Conservation (phyloP, 2,113 vertebrate genomes). For the Elephas maximus region DNA sequence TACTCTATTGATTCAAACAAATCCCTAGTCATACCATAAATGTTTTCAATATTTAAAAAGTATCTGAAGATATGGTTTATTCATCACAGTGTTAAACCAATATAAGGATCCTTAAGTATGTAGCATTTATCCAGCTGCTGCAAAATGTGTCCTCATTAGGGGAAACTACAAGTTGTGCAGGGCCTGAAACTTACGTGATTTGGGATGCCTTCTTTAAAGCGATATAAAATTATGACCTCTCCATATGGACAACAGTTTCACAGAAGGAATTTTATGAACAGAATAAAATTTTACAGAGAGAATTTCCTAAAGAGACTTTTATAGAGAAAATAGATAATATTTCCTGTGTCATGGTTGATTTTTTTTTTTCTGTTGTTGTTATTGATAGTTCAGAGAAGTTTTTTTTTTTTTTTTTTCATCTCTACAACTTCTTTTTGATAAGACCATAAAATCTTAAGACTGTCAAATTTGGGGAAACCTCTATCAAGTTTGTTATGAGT, state of each 20-base stretch:
- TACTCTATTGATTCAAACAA: background rate
- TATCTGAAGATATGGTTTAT: background rate
- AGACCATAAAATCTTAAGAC: constrained; percentile 1
- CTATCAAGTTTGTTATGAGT: background rate
- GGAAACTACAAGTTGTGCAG: background rate
- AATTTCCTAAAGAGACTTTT: background rate
- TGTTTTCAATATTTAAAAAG: background rate
- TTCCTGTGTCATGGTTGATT: background rate
- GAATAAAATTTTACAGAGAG: background rate
- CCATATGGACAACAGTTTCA: background rate
- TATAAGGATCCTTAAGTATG: background rate
- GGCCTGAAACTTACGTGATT: background rate
- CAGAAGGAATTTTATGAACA: background rate
- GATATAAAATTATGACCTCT: background rate
- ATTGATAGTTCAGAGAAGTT: background rate
- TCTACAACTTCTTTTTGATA: background rate
- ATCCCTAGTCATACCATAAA: background rate
- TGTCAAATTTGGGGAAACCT: background rate
- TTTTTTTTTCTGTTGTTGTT: background rate
- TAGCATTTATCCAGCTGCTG: background rate
- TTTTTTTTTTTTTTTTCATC: background rate
- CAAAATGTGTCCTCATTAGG: background rate
- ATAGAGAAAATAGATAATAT: background rate
- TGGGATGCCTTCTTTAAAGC: background rate
- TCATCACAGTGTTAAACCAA: background rate